Percentiles rank a stretch among this genome's conserved stretches.
Conservation (phyloP, 53 echinoderm and acorn worm species). For the Echinometra lucunter region DNA sequence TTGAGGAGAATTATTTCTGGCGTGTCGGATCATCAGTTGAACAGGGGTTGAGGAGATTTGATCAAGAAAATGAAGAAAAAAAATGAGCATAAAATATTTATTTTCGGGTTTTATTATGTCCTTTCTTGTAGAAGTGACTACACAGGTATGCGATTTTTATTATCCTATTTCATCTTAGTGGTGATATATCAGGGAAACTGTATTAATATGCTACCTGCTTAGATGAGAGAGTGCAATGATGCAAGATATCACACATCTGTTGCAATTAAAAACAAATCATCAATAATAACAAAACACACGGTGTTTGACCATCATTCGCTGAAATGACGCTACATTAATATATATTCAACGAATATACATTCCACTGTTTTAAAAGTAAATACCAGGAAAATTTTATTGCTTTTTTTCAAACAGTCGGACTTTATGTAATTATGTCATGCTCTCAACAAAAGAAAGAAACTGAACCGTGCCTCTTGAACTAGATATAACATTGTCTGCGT, state of each 20-base stretch:
- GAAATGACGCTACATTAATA: neutral
- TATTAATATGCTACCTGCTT: neutral
- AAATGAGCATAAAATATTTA: neutral
- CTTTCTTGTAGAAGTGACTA: neutral
- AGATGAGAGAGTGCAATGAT: neutral
- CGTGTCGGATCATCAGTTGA: conserved; percentile 32
- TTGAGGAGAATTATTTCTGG: conserved; percentile 45
- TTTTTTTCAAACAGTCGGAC: neutral
- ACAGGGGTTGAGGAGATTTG: conserved; percentile 15
- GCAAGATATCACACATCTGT: neutral
- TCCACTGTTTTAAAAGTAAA: neutral
- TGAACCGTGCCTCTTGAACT: conserved; percentile 34
- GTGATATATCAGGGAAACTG: conserved; percentile 2
- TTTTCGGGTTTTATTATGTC: neutral
- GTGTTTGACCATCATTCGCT: neutral
- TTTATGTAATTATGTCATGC: neutral
- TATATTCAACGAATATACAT: neutral
- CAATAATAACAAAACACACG: neutral
- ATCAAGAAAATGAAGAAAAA: neutral
- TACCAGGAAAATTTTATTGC: neutral
- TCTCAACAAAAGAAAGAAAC: neutral
- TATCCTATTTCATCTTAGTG: neutral
- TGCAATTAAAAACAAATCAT: neutral
- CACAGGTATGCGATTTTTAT: neutral
- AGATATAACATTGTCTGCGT: conserved; percentile 65